Evolutionary conservation across 2,888 invertebrate species (phyloP).

Genomic region (Metalampra italica): DNA sequence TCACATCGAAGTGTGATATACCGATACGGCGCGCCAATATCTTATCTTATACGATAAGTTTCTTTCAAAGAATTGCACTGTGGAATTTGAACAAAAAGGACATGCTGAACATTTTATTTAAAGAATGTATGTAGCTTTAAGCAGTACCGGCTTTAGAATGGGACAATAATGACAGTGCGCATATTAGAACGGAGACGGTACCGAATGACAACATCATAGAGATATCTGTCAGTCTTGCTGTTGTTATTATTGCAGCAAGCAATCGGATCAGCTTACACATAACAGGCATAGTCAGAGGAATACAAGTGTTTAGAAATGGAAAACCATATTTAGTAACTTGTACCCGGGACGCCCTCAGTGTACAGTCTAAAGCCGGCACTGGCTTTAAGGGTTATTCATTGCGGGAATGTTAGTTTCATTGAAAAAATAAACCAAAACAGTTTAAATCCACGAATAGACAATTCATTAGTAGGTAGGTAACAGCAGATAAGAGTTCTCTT

Average conservation of each 20-base stretch:
- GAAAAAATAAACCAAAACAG: background rate
- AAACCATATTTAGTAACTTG: no score
- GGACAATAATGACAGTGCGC: background rate
- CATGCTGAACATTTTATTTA: background rate
- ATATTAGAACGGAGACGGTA: background rate
- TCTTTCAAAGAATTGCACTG: background rate
- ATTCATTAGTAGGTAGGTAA: conserved; percentile 2
- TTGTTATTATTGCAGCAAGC: no score
- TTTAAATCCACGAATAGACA: background rate
- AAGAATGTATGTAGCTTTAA: background rate
- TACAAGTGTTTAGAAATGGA: no score
- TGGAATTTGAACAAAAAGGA: background rate
- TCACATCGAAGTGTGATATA: background rate
- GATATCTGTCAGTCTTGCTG: no score
- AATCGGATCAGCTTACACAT: no score
- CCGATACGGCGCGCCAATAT: background rate
- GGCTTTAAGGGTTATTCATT: background rate
- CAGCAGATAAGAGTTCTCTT: background rate
- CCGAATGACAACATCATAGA: no score
- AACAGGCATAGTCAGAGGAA: no score
- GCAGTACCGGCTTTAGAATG: background rate
- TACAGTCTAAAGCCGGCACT: background rate
- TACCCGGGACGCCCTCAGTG: background rate
- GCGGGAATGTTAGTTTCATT: background rate
- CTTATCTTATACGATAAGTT: conserved; percentile 2